Evolutionary conservation across 1,140 invertebrate genomes (phyloP).

Genomic region (Drosophila arizonae): DNA sequence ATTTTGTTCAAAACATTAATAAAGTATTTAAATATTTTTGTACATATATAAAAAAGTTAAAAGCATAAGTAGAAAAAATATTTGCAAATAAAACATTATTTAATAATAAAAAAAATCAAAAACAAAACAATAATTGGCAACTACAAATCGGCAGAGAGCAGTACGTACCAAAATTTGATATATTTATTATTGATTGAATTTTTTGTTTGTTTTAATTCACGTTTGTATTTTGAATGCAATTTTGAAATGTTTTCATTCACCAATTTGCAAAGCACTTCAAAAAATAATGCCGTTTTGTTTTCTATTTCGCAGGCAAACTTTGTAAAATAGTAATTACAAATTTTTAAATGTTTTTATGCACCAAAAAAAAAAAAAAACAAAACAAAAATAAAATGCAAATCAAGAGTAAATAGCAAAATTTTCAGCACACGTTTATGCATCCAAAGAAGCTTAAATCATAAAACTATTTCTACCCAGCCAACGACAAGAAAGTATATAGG

Average conservation of each 20-base stretch:
- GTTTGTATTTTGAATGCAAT: constrained; percentile 43
- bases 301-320: constrained; percentile 72
- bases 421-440: constrained; percentile 54
- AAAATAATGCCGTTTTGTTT: constrained; percentile 49
- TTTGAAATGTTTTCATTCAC: constrained; percentile 3
- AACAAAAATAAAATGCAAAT: constrained; percentile 10
- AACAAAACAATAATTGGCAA: constrained; percentile 53
- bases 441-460: constrained; percentile 29
- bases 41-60: constrained; percentile 53
- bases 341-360: constrained; percentile 70
- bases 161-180: constrained; percentile 60
- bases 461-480: constrained; percentile 28
- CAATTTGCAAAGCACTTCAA: constrained; percentile 6
- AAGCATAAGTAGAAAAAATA: constrained; percentile 32
- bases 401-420: constrained; percentile 54
- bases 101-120: constrained; percentile 39
- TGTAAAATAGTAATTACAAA: constrained; percentile 61
- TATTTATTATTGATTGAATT: constrained; percentile 43
- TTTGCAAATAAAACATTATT: constrained; percentile 25
- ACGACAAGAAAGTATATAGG: constrained; percentile 53
- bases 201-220: constrained; percentile 48
- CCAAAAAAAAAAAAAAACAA: constrained; percentile 27
- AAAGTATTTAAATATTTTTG: constrained; percentile 49
- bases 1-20: constrained; percentile 66
- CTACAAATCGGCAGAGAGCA: constrained; percentile 61